Evolutionary conservation across 2,113 vertebrate genomes (phyloP).

Genomic region (Clarias macrocephalus): DNA sequence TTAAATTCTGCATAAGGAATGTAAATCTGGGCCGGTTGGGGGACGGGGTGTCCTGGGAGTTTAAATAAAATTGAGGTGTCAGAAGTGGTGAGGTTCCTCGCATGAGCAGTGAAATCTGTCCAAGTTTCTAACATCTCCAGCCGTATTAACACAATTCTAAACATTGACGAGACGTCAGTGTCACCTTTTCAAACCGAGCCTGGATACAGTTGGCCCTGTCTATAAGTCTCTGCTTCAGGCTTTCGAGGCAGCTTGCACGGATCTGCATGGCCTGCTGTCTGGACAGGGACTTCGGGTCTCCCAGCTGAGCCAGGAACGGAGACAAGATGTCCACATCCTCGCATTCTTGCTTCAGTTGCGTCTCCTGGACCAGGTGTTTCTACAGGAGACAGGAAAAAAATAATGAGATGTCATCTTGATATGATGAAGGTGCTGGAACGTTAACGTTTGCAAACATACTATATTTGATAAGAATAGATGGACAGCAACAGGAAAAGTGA

Average conservation of each 20-base stretch:
- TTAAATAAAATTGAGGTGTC: not conserved
- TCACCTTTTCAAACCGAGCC: conserved; percentile 77
- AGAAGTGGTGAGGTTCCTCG: not conserved
- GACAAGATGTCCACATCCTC: conserved; percentile 77
- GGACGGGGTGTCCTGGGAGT: not conserved
- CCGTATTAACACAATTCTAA: not conserved
- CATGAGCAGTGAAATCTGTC: not conserved
- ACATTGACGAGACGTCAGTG: not conserved
- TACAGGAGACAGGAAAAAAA: conserved; percentile 42
- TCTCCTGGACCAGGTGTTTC: conserved; percentile 67
- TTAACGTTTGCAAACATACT: not conserved
- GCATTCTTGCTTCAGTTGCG: conserved; percentile 63
- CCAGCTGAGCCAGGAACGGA: conserved; percentile 69
- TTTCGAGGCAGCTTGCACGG: conserved; percentile 68
- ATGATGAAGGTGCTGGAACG: not conserved
- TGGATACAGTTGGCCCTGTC: conserved; percentile 78
- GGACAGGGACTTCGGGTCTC: conserved; percentile 60
- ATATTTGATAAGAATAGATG: not conserved
- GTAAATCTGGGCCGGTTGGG: not conserved
- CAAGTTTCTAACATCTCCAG: not conserved
- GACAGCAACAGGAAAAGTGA: not conserved
- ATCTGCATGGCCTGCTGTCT: conserved; percentile 64
- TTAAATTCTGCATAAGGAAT: not conserved
- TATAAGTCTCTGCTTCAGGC: conserved; percentile 70
- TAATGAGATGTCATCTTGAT: not conserved